A percentile compares a stretch with the other conserved stretches of the same genome.
Evolutionary conservation across 1,140 invertebrate species (phyloP).

Genomic region (Harpegnathos saltator): DNA sequence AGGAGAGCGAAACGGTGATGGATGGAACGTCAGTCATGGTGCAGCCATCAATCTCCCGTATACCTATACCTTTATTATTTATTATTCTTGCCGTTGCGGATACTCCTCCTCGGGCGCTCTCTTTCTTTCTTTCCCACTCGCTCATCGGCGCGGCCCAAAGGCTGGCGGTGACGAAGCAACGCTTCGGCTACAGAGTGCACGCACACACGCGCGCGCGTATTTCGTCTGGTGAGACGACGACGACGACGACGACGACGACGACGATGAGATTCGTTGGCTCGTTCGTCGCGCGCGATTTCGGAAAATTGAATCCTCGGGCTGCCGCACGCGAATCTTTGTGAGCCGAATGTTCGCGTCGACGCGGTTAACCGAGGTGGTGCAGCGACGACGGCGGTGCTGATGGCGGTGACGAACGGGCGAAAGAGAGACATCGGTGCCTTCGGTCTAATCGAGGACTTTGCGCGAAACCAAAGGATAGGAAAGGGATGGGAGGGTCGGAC

Average conservation of each 20-base stretch:
- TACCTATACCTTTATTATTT: conserved; percentile 83
- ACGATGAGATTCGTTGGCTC: neutral
- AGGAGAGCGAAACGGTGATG: conserved; percentile 80
- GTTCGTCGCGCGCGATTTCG: conserved; percentile 3
- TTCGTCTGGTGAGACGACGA: conserved; percentile 37
- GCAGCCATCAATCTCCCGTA: conserved; percentile 84
- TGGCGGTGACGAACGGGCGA: too few relatives aligned
- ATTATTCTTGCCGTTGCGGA: conserved; percentile 82
- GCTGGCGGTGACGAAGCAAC: conserved; percentile 81
- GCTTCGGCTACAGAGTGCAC: conserved; percentile 64
- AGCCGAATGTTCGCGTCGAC: neutral
- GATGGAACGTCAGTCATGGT: conserved; percentile 86
- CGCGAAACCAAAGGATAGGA: too few relatives aligned
- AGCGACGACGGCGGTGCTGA: too few relatives aligned
- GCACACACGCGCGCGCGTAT: conserved; percentile 54
- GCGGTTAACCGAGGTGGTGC: neutral
- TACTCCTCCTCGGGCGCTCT: conserved; percentile 69
- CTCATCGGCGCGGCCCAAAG: conserved; percentile 72
- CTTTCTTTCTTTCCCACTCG: conserved; percentile 47
- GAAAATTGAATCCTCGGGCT: neutral
- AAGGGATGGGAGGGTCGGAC: too few relatives aligned
- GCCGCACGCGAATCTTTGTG: neutral
- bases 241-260: neutral
- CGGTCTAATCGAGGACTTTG: neutral
- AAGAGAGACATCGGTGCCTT: neutral